These are phyloP conservation scores for Trachemys scripta DNA, from an alignment of 2,113 vertebrate genomes.

Conservation along the genomic window DNA sequence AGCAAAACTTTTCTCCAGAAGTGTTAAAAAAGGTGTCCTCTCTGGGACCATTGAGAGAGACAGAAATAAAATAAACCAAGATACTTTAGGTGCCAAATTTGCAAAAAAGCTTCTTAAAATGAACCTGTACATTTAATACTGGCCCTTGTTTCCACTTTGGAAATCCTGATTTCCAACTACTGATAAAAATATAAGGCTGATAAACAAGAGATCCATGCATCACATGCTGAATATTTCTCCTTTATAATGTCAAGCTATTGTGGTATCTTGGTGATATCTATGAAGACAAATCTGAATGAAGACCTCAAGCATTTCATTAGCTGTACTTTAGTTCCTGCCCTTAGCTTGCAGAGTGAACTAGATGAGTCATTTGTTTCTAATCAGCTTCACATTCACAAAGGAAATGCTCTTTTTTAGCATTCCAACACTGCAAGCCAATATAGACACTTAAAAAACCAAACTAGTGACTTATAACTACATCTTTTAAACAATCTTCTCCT, in stretches of 20 bases:
- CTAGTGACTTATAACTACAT: no score
- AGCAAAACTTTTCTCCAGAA: not conserved
- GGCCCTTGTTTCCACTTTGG: not conserved
- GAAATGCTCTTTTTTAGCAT: not conserved
- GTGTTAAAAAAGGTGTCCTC: not conserved
- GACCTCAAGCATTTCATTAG: not conserved
- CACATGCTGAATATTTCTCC: not conserved
- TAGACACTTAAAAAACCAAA: not conserved
- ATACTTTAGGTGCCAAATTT: not conserved
- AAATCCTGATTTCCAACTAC: not conserved
- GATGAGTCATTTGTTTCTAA: not conserved
- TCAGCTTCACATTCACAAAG: not conserved
- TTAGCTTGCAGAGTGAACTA: not conserved
- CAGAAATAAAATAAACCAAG: not conserved
- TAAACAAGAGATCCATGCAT: not conserved
- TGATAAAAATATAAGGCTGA: not conserved
- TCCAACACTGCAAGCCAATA: not conserved
- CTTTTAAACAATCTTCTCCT: not conserved
- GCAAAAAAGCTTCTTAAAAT: constrained; percentile 25
- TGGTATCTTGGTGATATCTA: not conserved
- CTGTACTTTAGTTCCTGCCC: not conserved
- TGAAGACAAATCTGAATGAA: not conserved
- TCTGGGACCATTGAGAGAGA: not conserved
- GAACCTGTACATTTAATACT: not conserved
- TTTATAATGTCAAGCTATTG: not conserved